Evolutionary conservation across 1,140 invertebrate genomes (phyloP), one percentile per base, ranked within the genome.

Genomic region (Pentalonia nigronervosa): DNA sequence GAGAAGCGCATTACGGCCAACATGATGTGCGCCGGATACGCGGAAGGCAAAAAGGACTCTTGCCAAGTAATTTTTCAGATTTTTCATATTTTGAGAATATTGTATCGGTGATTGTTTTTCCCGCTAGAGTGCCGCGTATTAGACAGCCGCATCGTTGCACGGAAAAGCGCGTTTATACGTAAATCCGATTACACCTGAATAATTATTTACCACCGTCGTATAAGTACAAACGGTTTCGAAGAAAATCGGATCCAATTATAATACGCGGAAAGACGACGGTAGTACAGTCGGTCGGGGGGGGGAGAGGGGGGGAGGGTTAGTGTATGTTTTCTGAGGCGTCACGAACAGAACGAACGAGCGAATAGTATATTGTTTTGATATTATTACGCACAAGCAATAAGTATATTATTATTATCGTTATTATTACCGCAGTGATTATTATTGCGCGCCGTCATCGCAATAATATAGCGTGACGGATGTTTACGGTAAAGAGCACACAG

Each of bases 11-110:
- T 98, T 93, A 98, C 97, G 0, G 97, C 98, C 30, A 98, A 97
- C 94, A 98, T 98, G 98, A 94, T 98, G 53, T 98, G 98, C 95
- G 98, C 98, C 20, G 98, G 98, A 9, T 97, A 96, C 94, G 95
- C 96, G 9, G 96, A 97, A 76, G 98, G 98, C 41, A 96, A 96
- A 91, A 97, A 97, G 94, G 97, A 98, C 95, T 97, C 97, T 0
- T 98, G 97, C 95, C 94, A 95, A 94, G 94, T 95, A 94, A 94
- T 93, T 41, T 41, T 41, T 41, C 41, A 41, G 1, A 41, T 41
- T 41, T 41, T 41, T 41, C 41, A 41, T 4, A 41, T 41, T 41
- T 41, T 41, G 4, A 41, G 1, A 76, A n/a, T n/a, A n/a, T n/a
- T n/a, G 9, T 25, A 0, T 36, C 11, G 34, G 21, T 9, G 1